Evolutionary conservation across 2,113 vertebrate species (phyloP), one percentile per base, ranked within the genome.

Genomic region (Eublepharis macularius): DNA sequence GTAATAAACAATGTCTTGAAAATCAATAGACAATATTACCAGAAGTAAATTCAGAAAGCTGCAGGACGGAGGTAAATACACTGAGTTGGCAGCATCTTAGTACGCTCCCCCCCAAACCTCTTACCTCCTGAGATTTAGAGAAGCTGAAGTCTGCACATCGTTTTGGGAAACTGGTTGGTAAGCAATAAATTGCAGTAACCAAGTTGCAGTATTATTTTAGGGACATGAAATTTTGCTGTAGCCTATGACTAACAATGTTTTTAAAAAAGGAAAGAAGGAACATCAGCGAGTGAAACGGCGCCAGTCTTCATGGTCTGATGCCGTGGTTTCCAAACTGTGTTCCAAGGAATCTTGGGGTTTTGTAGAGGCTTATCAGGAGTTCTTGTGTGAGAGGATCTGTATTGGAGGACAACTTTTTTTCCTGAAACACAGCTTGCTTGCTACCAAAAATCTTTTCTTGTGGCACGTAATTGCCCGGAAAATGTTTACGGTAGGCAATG

Each of bases 171-270:
- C 51, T 76, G 69, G 14, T 57, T 76, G 41, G 82, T 83, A 83
- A 83, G 82, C 82, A 66, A 76, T 83, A 84, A 76, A 76, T 66
- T 47, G 41, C 45, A 43, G 57, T 65, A 76, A 84, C 68, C 73
- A 76, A 49, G 82, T 84, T 84, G 43, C 60, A 76, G 17, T 76
- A 76, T 84, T 84, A 84, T 84, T 84, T 84, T 76, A 65, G 70
- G 41, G 43, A 84, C 60, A 51, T 51, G 34, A 36, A 29, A 47
- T 82, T 83, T 76, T 83, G 72, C 82, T 65, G 41, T 66, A 49
- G 72, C 43, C 41, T 10, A 17, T 66, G 72, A 82, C 51, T 63
- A 75, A 65, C 81, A 60, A 16, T 47, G 19, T 29, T 45, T n/a
- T 10, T 29, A 51, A 14, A n/a, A 43, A 32, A 19, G 17, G 21